Evolutionary conservation across 1,140 invertebrate species (phyloP), one percentile per base, ranked within the genome.

Genomic region (Atta colombica): DNA sequence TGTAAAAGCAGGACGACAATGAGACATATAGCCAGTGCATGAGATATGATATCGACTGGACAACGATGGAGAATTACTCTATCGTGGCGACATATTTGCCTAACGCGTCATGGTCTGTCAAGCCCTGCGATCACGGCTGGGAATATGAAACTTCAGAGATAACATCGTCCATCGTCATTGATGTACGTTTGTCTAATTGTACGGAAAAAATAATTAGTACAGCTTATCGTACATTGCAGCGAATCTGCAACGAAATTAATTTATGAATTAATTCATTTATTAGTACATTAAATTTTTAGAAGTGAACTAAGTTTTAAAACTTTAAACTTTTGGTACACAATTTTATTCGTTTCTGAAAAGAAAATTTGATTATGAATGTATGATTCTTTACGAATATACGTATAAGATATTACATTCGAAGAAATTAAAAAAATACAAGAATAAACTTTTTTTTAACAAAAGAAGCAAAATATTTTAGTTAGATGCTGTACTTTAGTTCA

Each of bases 161-260:
- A 8, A 93, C 91, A 86, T 98, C 97, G 12, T 98, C 98, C 0
- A 97, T 98, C 88, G 98, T 98, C 18, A 97, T 97, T 68, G 97
- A 98, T 95, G 98, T 98, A 96, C 95, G 96, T 94, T n/a, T 7
- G n/a, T 51, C 2, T 12, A 10, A 18, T 80, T 25, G 1, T 49
- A 60, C 84, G 21, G 60, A 45, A 80, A n/a, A 49, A 3, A 45
- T 45, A 1, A 45, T 21, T 14, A 51, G 3, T 39, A 28, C 18
- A 65, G 45, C 8, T 77, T 18, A 12, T 39, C 21, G 16, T 68
- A 61, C 3, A 16, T 4, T 25, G 3, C 21, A 31, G 16, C 4
- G 65, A 35, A 6, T 14, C n/a, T 16, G 5, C 6, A 58, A 53
- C 12, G 49, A 51, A 45, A 71, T 71, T 25, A n/a, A 31, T 45